Evolutionary conservation across 2,113 vertebrate species (phyloP), one percentile per base, ranked within the genome.

Genomic region (Gasterosteus aculeatus): DNA sequence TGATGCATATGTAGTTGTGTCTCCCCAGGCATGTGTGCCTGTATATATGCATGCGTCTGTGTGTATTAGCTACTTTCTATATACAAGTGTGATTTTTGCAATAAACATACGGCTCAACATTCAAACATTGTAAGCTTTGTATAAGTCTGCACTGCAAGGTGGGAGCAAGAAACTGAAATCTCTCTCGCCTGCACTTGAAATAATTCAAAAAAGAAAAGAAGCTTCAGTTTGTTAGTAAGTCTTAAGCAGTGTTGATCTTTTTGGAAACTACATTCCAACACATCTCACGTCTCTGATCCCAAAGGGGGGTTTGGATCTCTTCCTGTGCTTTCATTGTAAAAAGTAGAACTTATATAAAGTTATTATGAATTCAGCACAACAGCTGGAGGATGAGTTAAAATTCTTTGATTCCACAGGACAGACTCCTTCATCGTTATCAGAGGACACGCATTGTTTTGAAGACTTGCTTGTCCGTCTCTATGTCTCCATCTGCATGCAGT

Each of bases 351-450:
- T 86, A 77, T 83, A 83, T 76, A 53, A 77, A 69, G 33, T 53
- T 74, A 65, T 83, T 87, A 59, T 75, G 82, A 77, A 85, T 88
- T 84, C 90, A 76, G 70, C 77, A 83, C 64, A 81, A 85, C 85
- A 89, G 85, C 83, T 87, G 77, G 22, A 83, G 39, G 62, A 66
- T 63, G 33, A 65, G 78, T 86, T 84, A 72, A 66, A 73, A 78
- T 85, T 84, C 74, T 77, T 60, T 79, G 81, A 86, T 90, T 81
- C 81, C 75, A 72, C 80, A 81, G 78, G 19, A 63, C 39, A 6
- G 22, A 59, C 66, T 19, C 81, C 84, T 84, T 88, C 82, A 91
- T 91, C 85, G 85, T 75, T 46, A 81, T 70, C 76, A 47, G 74
- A 85, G 62, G 63, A 81, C 8, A 69, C 81, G 85, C 16, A 0